Evolutionary conservation across 2,888 invertebrate genomes (phyloP), one percentile per base, ranked within the genome.

Genomic region (Pyrochroa serraticornis): DNA sequence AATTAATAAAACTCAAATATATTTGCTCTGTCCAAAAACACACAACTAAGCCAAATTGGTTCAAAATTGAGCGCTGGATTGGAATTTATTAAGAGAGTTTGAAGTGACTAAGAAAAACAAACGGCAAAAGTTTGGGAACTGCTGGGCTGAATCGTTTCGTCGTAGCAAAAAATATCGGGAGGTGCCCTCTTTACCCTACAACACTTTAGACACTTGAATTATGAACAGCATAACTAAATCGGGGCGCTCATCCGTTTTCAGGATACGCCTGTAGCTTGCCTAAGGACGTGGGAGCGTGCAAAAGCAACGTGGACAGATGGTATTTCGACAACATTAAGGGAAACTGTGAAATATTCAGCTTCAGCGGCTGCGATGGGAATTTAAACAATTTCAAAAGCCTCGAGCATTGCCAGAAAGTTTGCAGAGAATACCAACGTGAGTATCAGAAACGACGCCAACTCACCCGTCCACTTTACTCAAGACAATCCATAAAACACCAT

Each of bases 301-400:
- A 90, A 13, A 89, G 87, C 12, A 88, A 88, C 71, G 85, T 88
- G 60, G 87, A 87, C 42, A 84, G 91, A n/a, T 95, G 93, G 91
- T 93, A 90, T 80, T 97, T 88, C 77, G 91, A 97, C 77, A 81
- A 82, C 22, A 76, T 83, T 14, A 83, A 83, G 34, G 85, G 86
- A 14, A 82, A 83, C 30, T 97, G 97, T 75, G 87, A 88, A 69
- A 85, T 91, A 3, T 97, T 97, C 79, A 87, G 86, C 49, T 97
- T 89, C 80, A 90, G 90, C 14, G 96, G 95, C 35, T 97, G 97
- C 75, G 89, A 91, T 42, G 93, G 91, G 1, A 96, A 95, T 76
- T 84, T 85, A 37, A 97, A 97, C 78, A 93, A 93, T 77, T 97
- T 96, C 79, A 85, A 85, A 50, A 86, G 87, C 0, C 83, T 86